Evolutionary conservation across 2,888 invertebrate species (phyloP).

Genomic region (Pecten maximus): DNA sequence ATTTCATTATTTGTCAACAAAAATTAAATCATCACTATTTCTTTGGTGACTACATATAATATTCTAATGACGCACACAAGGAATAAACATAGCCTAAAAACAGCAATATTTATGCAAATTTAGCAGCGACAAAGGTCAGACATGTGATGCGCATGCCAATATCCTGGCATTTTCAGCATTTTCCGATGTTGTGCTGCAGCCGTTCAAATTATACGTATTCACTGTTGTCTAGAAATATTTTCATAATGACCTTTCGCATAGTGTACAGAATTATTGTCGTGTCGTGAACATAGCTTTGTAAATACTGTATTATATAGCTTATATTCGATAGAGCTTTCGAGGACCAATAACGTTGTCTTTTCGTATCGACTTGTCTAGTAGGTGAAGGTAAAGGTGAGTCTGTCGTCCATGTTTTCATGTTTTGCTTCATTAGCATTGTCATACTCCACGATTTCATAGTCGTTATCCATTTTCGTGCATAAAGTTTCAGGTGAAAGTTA

Average conservation of each 20-base stretch:
- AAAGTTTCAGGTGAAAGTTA: not conserved
- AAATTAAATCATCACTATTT: not conserved
- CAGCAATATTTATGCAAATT: slow-evolving; percentile 22
- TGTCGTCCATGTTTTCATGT: slow-evolving; percentile 35
- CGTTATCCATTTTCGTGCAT: not conserved
- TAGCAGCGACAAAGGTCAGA: slow-evolving; percentile 44
- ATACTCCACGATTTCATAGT: not conserved
- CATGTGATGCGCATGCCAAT: slow-evolving; percentile 53
- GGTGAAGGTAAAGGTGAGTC: slow-evolving; percentile 35
- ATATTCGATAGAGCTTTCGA: slow-evolving; percentile 4
- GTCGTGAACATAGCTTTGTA: slow-evolving; percentile 23
- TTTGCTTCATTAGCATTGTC: slow-evolving; percentile 35
- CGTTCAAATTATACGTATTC: slow-evolving; percentile 59
- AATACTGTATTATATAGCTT: not conserved
- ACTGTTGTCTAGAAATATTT: slow-evolving; percentile 46
- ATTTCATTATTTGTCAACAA: not conserved
- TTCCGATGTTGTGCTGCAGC: slow-evolving; percentile 70
- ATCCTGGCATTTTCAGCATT: slow-evolving; percentile 71
- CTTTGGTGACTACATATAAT: not conserved
- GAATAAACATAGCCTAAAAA: not conserved
- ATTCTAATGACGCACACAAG: not conserved
- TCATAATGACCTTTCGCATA: slow-evolving; percentile 32
- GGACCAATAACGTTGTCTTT: slow-evolving; percentile 31
- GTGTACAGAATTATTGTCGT: slow-evolving; percentile 14
- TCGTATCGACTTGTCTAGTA: slow-evolving; percentile 24